phyloP scores from a whole-genome alignment of 35 echinoderm and acorn worm species.

The Heliocidaris tuberculata region DNA sequence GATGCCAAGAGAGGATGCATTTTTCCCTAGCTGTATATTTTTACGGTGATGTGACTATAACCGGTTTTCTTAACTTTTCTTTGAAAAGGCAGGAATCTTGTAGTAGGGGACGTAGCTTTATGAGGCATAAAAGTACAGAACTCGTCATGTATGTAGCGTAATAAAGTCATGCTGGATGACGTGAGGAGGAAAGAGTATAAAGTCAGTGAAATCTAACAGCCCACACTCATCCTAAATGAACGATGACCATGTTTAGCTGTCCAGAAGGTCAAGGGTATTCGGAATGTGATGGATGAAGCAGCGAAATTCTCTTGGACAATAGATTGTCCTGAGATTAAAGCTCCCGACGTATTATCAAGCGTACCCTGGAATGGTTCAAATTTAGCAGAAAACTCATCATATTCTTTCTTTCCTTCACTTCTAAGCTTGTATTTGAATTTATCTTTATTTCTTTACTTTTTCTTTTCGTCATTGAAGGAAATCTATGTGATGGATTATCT shows the following conservation, averaged over 20 bases:
- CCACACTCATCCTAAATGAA: neutral
- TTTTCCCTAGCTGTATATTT: too few species aligned
- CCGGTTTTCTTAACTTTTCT: neutral
- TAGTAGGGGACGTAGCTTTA: neutral
- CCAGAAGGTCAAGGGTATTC: neutral
- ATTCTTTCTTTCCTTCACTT: too few species aligned
- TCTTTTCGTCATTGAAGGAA: too few species aligned
- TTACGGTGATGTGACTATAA: too few species aligned
- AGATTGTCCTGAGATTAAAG: neutral
- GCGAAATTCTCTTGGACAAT: neutral
- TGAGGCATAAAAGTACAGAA: neutral
- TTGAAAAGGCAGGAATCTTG: neutral
- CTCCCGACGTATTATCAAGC: neutral
- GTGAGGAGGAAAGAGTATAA: neutral
- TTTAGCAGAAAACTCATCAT: too few species aligned
- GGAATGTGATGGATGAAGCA: neutral
- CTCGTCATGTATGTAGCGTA: neutral
- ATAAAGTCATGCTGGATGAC: neutral
- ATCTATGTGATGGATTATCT: too few species aligned
- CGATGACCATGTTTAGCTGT: neutral
- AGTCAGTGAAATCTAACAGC: neutral
- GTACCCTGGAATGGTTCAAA: neutral
- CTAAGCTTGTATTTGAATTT: too few species aligned
- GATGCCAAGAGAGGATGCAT: too few species aligned
- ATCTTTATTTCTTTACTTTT: too few species aligned